Percentiles rank a stretch among this genome's conserved stretches.
Conservation (phyloP, 2,113 vertebrate genomes). For the Aldabrachelys gigantea region DNA sequence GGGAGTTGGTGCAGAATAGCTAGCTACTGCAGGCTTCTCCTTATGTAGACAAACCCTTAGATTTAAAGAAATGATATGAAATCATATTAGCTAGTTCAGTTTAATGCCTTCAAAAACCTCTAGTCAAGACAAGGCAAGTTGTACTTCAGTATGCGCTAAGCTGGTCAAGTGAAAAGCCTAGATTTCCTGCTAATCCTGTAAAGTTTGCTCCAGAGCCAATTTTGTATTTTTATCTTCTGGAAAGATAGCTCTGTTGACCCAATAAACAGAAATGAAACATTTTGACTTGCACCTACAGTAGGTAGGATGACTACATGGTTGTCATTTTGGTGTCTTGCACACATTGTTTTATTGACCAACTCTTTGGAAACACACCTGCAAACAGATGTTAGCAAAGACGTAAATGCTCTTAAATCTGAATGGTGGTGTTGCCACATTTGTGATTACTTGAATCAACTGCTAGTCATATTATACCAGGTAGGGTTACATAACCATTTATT, state of each 20-base stretch:
- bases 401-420: constrained; percentile 1
- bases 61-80: not conserved
- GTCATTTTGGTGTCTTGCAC: not conserved
- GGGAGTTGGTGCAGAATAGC: not conserved
- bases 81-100: not conserved
- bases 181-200: not conserved
- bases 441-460: not conserved
- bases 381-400: not conserved
- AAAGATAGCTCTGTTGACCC: not conserved
- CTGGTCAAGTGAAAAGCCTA: not conserved
- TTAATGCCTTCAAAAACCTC: not conserved
- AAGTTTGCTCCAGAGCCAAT: not conserved
- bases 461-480: constrained; percentile 28
- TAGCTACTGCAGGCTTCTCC: not conserved
- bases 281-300: not conserved
- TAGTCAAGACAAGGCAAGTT: not conserved
- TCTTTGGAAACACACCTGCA: constrained; percentile 13
- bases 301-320: not conserved
- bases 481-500: constrained; percentile 42
- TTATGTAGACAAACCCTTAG: not conserved
- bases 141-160: accelerated
- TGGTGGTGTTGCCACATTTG: constrained; percentile 8
- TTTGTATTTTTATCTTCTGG: accelerated
- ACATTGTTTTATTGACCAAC: not conserved
- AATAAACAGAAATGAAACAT: not conserved